phyloP scores from a whole-genome alignment of 2,797 vertebrate species.

The Lepidocolaptes lacrymiger region DNA sequence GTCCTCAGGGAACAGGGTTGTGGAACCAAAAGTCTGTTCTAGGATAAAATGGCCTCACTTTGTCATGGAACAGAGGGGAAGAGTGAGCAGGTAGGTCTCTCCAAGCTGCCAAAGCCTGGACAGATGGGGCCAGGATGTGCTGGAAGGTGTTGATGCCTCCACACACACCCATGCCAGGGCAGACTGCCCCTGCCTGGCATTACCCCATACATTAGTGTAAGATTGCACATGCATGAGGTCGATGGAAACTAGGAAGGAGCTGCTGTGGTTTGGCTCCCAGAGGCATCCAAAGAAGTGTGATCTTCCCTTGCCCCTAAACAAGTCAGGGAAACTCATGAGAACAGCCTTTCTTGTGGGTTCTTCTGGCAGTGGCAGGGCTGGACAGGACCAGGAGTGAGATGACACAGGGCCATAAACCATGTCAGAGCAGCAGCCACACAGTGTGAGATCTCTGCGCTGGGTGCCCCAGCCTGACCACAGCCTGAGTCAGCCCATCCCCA shows the following conservation, averaged over 20 bases:
- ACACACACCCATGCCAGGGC: neutral
- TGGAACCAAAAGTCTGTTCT: neutral
- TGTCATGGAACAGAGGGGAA: neutral
- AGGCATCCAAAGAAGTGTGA: neutral
- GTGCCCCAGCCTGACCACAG: neutral
- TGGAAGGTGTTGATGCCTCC: neutral
- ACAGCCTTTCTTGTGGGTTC: slow-evolving; percentile 45
- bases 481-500: neutral
- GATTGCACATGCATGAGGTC: neutral
- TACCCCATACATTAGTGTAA: rapidly evolving
- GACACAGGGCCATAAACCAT: slow-evolving; percentile 23
- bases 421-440: slow-evolving; percentile 13
- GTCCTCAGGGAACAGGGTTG: neutral
- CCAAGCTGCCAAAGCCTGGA: neutral
- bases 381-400: neutral
- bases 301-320: slow-evolving; percentile 10
- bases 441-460: neutral
- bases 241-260: slow-evolving; percentile 34
- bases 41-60: neutral
- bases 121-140: neutral
- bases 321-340: slow-evolving; percentile 10
- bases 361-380: neutral
- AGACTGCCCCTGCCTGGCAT: neutral
- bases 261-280: slow-evolving; percentile 33
- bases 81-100: neutral